Base-by-base conservation (phyloP, 1,140 invertebrate species). In the Octopus bimaculoides region DNA sequence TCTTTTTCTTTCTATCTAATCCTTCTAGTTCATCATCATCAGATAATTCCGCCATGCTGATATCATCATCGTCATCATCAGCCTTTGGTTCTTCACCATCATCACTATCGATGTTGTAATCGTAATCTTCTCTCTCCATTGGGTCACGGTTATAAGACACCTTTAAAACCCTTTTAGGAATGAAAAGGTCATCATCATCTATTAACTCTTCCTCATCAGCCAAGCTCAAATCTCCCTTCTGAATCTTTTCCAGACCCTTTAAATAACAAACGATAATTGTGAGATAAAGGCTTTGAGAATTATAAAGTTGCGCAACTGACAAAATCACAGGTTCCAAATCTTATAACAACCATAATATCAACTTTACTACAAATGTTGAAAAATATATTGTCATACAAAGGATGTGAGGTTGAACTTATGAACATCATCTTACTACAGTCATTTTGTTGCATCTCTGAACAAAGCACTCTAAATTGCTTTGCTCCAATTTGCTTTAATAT, bases 171-270 rank as follows among this genome's bases (percentile, higher is more conserved):
- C 84, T 82, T 71, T 82, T 81, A 73, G 85, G 82, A 55, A 84
- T 66, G 2, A 80, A 82, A 69, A 86, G 86, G 5, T 91, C 81
- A 81, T 93, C 93, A 82, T 93, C 91, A 79, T 71, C 9, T n/a
- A 71, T 14, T n/a, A 71, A n/a, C 17, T 4, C 80, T 78, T 84
- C 86, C 55, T 83, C 79, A 75, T 88, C 86, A 52, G 84, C 78
- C 80, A 84, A 82, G 78, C 82, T 83, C 41, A 83, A 66, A 66
- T 87, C 84, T 20, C 83, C 86, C 73, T 84, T 83, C 53, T 89
- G 85, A 26, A 89, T 84, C 56, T 81, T 81, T 78, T 83, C 82
- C 17, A 88, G 78, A 81, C 85, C 81, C 84, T 86, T 20, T 41
- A 75, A 10, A 61, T 61, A 41, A 41, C 26, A 41, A 41, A 41